Base-by-base conservation (phyloP, 1,140 invertebrate genomes). In the Thalassaphorura encarpata region DNA sequence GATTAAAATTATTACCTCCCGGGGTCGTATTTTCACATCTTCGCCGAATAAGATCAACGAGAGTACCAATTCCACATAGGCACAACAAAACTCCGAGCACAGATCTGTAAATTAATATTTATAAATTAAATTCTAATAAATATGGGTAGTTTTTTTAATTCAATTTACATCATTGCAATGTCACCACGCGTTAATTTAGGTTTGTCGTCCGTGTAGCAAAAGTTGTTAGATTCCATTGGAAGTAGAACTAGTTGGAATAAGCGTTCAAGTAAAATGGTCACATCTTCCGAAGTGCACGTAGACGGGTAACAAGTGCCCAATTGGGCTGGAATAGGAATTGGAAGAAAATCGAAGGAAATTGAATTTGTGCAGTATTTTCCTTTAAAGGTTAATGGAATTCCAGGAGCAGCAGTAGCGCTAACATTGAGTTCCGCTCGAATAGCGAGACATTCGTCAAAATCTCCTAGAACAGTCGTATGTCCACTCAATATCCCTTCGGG, bases 381-480 rank as follows among this genome's bases (percentile, higher is more conserved):
- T 28, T 40, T 24, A 19, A 55, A 28, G 5, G 2, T 16, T 0
- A n/a, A n/a, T n/a, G n/a, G n/a, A n/a, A n/a, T n/a, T n/a, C n/a
- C n/a, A n/a, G n/a, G n/a, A n/a, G n/a, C n/a, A n/a, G n/a, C n/a
- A n/a, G n/a, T n/a, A 39, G 13, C 2, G 13, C 19, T 16, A 24
- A 73, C 56, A 68, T 80, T 79, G 1, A 81, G 75, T 6, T 75
- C 70, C 6, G 78, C 77, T 45, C 72, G 68, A 29, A 79, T 72
- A 16, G 69, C 72, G 33, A 82, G 70, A 64, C 82, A 83, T 69
- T 82, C 76, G 67, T 83, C 80, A 67, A 80, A 84, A 69, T 83
- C 81, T 29, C 83, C 83, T 16, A 83, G 66, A 66, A 83, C 80
- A 69, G 82, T 82, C 26, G 79, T 74, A 67, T 84, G 83, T 54